A percentile compares a stretch with the other conserved stretches of the same genome.
phyloP scores from a whole-genome alignment of 2,888 invertebrate genomes.

The Trissolcus brochymenae region DNA sequence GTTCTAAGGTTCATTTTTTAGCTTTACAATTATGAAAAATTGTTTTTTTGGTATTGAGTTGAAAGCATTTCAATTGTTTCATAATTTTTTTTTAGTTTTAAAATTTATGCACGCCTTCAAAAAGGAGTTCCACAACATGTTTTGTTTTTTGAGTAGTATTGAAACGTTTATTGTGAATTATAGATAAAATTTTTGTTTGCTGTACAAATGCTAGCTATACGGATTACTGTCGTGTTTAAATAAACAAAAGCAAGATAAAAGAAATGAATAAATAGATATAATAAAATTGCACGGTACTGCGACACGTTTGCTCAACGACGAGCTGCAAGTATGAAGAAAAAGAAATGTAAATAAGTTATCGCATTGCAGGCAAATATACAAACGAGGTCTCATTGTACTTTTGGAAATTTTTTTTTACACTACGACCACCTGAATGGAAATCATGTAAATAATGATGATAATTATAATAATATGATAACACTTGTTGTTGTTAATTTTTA shows the following conservation, averaged over 20 bases:
- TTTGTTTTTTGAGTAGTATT: too few relatives aligned
- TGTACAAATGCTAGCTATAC: not conserved
- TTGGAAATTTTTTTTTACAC: constrained; percentile 33
- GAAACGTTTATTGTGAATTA: too few relatives aligned
- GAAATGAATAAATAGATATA: constrained; percentile 13
- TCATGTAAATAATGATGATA: constrained; percentile 49
- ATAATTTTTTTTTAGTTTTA: too few relatives aligned
- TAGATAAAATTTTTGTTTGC: too few relatives aligned
- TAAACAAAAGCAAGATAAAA: constrained; percentile 1
- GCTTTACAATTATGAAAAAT: too few relatives aligned
- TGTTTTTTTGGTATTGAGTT: too few relatives aligned
- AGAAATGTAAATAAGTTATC: constrained; percentile 44
- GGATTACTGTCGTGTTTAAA: constrained; percentile 19
- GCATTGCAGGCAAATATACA: constrained; percentile 40
- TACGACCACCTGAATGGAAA: constrained; percentile 36
- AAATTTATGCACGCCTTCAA: too few relatives aligned
- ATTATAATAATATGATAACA: constrained; percentile 29
- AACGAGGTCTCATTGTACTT: constrained; percentile 43
- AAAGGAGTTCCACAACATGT: too few relatives aligned
- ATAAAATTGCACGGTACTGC: constrained; percentile 20
- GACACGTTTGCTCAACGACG: constrained; percentile 37
- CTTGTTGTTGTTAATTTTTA: not conserved
- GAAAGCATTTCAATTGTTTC: too few relatives aligned
- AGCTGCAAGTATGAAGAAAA: constrained; percentile 34
- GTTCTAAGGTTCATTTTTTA: too few relatives aligned